These are phyloP conservation scores for Chymomyza procnemis DNA, from an alignment of 2,888 invertebrate genomes.

Conservation along the genomic window DNA sequence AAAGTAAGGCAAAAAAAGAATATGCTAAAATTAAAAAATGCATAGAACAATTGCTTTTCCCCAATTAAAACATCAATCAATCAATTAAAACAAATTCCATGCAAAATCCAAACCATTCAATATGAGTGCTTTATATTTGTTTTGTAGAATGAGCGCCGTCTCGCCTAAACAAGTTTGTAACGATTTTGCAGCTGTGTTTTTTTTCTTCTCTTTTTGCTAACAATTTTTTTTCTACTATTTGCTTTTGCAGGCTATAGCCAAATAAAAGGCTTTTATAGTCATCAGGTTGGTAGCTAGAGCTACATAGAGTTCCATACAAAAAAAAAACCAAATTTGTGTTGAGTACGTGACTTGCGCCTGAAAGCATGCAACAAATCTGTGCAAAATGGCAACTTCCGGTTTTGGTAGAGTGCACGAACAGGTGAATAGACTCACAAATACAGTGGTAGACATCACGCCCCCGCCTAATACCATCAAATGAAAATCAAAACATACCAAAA, in stretches of 20 bases:
- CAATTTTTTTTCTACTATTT: constrained; percentile 44
- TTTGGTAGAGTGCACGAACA: background rate
- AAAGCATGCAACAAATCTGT: constrained; percentile 60
- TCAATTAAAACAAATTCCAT: constrained; percentile 73
- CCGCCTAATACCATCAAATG: constrained; percentile 23
- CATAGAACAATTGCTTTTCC: constrained; percentile 63
- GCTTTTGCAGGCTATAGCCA: constrained; percentile 46
- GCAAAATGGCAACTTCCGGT: constrained; percentile 46
- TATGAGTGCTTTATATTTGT: constrained; percentile 47
- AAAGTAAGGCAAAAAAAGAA: constrained; percentile 26
- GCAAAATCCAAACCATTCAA: constrained; percentile 59
- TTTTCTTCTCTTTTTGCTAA: constrained; percentile 20
- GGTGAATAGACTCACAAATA: background rate
- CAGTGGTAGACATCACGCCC: background rate
- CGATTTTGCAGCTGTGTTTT: constrained; percentile 15
- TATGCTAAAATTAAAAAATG: constrained; percentile 39
- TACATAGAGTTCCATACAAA: background rate
- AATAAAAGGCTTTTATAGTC: constrained; percentile 57
- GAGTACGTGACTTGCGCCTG: constrained; percentile 61
- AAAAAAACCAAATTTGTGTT: background rate
- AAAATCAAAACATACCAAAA: constrained; percentile 65
- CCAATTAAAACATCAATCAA: constrained; percentile 77
- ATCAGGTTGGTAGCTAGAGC: background rate
- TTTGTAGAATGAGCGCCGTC: background rate
- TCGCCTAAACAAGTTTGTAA: constrained; percentile 56